Base-by-base conservation (phyloP, 1,140 invertebrate species). In the Solen grandis region DNA sequence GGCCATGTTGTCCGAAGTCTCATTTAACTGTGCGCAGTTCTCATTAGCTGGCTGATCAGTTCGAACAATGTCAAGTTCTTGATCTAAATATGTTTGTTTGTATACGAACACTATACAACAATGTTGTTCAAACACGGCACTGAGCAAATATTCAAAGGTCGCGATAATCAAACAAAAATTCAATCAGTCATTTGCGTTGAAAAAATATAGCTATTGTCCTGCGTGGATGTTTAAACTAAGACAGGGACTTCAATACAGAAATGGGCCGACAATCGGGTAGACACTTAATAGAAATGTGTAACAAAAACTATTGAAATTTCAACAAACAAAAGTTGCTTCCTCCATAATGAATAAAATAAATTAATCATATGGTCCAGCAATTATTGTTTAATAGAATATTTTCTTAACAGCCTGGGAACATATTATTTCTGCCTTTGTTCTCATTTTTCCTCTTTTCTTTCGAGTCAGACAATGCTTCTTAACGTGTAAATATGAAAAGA, bases 361-460 rank as follows among this genome's bases (percentile, higher is more conserved):
- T 78, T 78, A 78, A 78, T 78, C 75, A 66, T 54, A 78, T 22
- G 41, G 63, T 50, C n/a, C 41, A 10, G 38, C 65, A 78, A 78
- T 78, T 68, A 78, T 78, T 38, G 60, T 36, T 78, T 78, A 78
- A 78, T 68, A 78, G 75, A 78, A 78, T 78, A 78, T 78, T 78
- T 76, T 78, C 65, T 59, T 78, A 65, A 29, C 50, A 35, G 52
- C 75, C 75, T 78, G 75, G 75, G 75, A 78, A 78, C 65, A 46
- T 55, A 41, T 59, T 41, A 69, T 69, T 78, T 69, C 31, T 14
- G 55, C 50, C 65, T 59, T 78, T 78, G 75, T 78, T 66, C 57
- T 69, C 41, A 59, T 59, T 63, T 59, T 78, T 19, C 19, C 8
- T 78, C 75, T 76, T 78, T 78, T 78, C 55, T 78, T 50, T 59